phyloP scores from a whole-genome alignment of 2,113 vertebrate species.

The Hippocampus abdominalis region DNA sequence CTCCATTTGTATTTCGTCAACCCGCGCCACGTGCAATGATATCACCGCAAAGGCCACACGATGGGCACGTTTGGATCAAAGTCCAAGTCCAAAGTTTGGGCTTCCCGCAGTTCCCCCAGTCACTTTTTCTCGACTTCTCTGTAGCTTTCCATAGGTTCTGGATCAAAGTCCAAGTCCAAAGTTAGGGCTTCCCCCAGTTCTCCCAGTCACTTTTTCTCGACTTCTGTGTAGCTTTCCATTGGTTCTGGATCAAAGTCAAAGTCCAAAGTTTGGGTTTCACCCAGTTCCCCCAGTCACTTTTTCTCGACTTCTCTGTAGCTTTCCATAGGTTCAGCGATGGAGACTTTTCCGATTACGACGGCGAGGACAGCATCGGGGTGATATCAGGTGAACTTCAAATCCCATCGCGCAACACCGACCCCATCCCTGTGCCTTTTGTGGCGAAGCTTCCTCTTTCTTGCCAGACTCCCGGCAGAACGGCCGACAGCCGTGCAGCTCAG shows the following conservation, averaged over 20 bases:
- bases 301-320: constrained; percentile 66
- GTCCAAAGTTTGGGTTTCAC: too few species aligned
- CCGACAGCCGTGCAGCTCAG: constrained; percentile 89
- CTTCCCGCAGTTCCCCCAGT: too few species aligned
- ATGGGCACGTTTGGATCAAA: not conserved
- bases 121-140: constrained; percentile 20
- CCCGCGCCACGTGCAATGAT: too few species aligned
- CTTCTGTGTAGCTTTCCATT: too few species aligned
- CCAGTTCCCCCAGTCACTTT: too few species aligned
- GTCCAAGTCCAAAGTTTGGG: too few species aligned
- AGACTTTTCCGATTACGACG: constrained; percentile 95
- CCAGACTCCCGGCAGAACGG: constrained; percentile 87
- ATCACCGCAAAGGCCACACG: too few species aligned
- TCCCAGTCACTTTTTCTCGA: too few species aligned
- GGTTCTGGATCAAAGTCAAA: too few species aligned
- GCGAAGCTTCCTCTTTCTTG: not conserved
- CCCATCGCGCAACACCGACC: constrained; percentile 8
- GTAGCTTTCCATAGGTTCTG: constrained; percentile 91
- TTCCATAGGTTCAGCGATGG: constrained; percentile 92
- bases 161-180: too few species aligned
- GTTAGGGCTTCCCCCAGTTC: too few species aligned
- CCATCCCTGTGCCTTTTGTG: not conserved
- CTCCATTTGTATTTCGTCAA: too few species aligned
- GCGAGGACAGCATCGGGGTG: constrained; percentile 91
- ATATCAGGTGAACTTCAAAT: constrained; percentile 79